A percentile compares a stretch with the other conserved stretches of the same genome.
These are phyloP conservation scores for Dermolepida albohirtum DNA, from an alignment of 2,888 invertebrate species.

Conservation along the genomic window DNA sequence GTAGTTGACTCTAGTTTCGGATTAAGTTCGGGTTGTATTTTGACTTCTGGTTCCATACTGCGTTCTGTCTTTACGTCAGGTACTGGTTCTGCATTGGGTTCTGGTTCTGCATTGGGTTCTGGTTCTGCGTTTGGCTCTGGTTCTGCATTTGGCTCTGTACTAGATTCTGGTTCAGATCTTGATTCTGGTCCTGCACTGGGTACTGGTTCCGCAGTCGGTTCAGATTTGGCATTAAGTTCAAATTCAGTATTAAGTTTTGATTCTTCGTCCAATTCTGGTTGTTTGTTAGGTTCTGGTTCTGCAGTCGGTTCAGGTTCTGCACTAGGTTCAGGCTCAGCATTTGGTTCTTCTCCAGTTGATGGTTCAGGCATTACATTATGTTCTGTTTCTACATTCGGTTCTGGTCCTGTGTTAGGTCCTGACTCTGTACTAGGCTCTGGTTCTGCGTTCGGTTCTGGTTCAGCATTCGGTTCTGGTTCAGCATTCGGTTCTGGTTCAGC, in stretches of 20 bases:
- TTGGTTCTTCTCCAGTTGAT: slow-evolving; percentile 47
- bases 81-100: slow-evolving; percentile 51
- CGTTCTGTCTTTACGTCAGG: slow-evolving; percentile 46
- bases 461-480: slow-evolving; percentile 47
- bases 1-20: slow-evolving; percentile 50
- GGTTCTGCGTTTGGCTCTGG: slow-evolving; percentile 49
- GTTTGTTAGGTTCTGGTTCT: slow-evolving; percentile 46
- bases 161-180: slow-evolving; percentile 53
- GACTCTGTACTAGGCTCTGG: slow-evolving; percentile 53
- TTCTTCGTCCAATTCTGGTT: slow-evolving; percentile 48
- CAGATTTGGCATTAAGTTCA: slow-evolving; percentile 51
- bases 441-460: slow-evolving; percentile 50
- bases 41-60: slow-evolving; percentile 51
- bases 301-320: slow-evolving; percentile 49
- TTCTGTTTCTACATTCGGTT: slow-evolving; percentile 48
- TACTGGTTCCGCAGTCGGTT: slow-evolving; percentile 51
- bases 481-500: slow-evolving; percentile 51
- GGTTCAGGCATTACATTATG: slow-evolving; percentile 49
- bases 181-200: slow-evolving; percentile 51
- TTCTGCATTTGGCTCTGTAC: slow-evolving; percentile 49
- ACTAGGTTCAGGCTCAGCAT: slow-evolving; percentile 53
- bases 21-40: slow-evolving; percentile 46
- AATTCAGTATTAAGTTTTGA: slow-evolving; percentile 51
- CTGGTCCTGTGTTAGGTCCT: slow-evolving; percentile 50
- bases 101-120: slow-evolving; percentile 52